A percentile compares a stretch with the other conserved stretches of the same genome.
Evolutionary conservation across 1,140 invertebrate species (phyloP).

Genomic region (Trachymyrmex septentrionalis): DNA sequence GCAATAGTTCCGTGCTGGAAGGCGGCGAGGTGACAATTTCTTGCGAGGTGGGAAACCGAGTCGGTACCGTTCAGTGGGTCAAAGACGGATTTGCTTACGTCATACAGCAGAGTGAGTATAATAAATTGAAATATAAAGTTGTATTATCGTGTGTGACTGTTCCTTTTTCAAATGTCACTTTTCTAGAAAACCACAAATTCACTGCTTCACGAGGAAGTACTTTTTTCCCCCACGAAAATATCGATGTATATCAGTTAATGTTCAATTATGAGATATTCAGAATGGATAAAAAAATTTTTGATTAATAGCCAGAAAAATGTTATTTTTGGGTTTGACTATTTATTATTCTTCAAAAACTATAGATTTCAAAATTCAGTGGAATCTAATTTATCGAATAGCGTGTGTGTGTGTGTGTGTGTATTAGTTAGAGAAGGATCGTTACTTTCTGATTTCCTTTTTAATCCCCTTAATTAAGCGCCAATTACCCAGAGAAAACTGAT

Average conservation of each 20-base stretch:
- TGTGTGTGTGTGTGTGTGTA: no score
- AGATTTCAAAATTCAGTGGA: background rate
- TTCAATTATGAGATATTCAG: background rate
- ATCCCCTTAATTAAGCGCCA: constrained; percentile 9
- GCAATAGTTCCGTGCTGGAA: constrained; percentile 92
- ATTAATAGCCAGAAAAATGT: background rate
- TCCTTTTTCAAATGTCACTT: background rate
- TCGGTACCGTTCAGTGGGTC: constrained; percentile 96
- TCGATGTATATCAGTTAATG: background rate
- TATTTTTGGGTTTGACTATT: background rate
- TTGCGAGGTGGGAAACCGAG: constrained; percentile 94
- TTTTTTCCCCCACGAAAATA: background rate
- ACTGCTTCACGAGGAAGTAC: background rate
- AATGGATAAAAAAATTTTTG: background rate
- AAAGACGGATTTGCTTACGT: constrained; percentile 97
- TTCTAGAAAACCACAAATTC: background rate
- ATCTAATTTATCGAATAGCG: background rate
- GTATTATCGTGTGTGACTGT: constrained; percentile 6
- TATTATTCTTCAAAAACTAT: background rate
- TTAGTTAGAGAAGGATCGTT: background rate
- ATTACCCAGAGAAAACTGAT: constrained; percentile 10
- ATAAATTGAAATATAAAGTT: constrained; percentile 13
- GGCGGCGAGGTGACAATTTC: constrained; percentile 93
- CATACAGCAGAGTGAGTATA: constrained; percentile 85
- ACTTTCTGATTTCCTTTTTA: background rate